Evolutionary conservation across 2,113 vertebrate genomes (phyloP), one percentile per base, ranked within the genome.

Genomic region (Lasiurus cinereus): DNA sequence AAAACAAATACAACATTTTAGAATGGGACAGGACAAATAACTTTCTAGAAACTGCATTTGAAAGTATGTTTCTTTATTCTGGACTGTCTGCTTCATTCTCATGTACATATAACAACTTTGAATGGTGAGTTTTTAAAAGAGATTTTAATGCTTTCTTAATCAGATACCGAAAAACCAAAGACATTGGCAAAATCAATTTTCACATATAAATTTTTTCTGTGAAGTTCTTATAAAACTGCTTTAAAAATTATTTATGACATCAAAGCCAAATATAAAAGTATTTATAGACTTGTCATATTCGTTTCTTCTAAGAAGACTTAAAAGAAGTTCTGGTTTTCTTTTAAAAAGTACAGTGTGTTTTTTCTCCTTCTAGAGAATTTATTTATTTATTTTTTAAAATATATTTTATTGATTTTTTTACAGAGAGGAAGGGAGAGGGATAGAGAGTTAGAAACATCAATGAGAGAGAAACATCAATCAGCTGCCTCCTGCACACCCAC

Each of bases 41-140:
- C 33, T 43, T 88, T 73, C 19, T 83, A 93, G 62, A 83, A 94
- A 89, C 7, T 72, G 13, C 14, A 54, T 80, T 92, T 92, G 83
- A 33, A 62, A 72, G 66, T 12, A 33, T 36, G 72, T 39, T 92
- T 6, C 11, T 88, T 85, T 46, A 77, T 56, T 67, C 6, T 27
- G 48, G 15, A 56, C 15, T 73, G 5, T 15, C 46, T 22, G 13
- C 62, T 80, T 86, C 14, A 24, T 78, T 87, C 21, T 18, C 22
- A 69, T 33, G 69, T 83, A 89, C 1, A 56, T n/a, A 69, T 66
- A 77, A 70, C 5, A 66, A 70, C 4, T 93, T 86, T 22, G 67
- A 93, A 31, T 84, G 62, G 36, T 83, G 9, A 90, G 46, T 62
- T 86, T 43, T 59, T 36, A 3, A 48, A 59, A 77, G 10, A 31